These are phyloP conservation scores for Eueides isabella DNA, from an alignment of 1,140 invertebrate species.

Conservation along the genomic window DNA sequence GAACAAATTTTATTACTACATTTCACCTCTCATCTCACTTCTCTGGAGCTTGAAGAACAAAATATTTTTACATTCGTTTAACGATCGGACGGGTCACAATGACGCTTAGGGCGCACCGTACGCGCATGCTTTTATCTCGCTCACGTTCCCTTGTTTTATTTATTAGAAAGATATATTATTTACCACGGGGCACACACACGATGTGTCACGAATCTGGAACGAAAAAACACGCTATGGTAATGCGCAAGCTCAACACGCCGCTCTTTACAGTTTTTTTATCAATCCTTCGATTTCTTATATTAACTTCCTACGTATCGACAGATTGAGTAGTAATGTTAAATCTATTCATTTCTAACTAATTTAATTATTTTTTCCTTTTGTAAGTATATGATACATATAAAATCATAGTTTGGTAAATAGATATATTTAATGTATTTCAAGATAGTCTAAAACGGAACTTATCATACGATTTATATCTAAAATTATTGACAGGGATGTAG, in stretches of 20 bases:
- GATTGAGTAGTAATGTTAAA: neutral
- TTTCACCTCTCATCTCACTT: conserved; percentile 26
- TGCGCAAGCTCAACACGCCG: conserved; percentile 59
- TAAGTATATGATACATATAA: no score
- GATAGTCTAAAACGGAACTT: no score
- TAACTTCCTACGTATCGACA: conserved; percentile 29
- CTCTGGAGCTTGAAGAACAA: conserved; percentile 55
- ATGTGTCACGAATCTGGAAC: conserved; percentile 76
- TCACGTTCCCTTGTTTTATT: conserved; percentile 80
- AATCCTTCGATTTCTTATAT: conserved; percentile 37
- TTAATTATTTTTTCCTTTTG: neutral
- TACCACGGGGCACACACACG: conserved; percentile 76
- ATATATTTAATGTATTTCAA: no score
- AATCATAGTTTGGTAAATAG: no score
- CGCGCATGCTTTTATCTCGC: conserved; percentile 73
- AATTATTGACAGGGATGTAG: no score
- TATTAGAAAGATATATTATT: conserved; percentile 82
- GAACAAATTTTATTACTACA: conserved; percentile 32
- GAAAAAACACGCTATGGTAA: conserved; percentile 78
- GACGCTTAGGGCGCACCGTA: conserved; percentile 68
- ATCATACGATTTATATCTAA: no score
- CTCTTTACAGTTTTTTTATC: conserved; percentile 66
- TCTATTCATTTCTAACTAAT: neutral
- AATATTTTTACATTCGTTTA: conserved; percentile 78
- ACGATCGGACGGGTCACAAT: conserved; percentile 72